These are phyloP conservation scores for Galbula dea DNA, from an alignment of 2,113 vertebrate genomes.

Conservation along the genomic window DNA sequence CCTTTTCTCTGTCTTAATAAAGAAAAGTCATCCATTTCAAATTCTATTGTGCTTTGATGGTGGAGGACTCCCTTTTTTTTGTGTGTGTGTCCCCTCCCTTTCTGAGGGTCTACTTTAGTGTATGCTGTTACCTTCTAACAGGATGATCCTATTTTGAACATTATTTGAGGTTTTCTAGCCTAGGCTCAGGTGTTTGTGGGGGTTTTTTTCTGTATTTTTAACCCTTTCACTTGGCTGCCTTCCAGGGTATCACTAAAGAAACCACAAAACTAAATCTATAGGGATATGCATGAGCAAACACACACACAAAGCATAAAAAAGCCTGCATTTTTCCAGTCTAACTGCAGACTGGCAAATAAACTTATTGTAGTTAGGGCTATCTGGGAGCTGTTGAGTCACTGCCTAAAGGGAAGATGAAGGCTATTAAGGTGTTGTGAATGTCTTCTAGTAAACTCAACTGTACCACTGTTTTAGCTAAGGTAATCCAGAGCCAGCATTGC, in stretches of 20 bases:
- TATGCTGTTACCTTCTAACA: neutral
- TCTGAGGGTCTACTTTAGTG: neutral
- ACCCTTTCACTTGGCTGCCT: constrained; percentile 6
- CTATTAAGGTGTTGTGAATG: neutral
- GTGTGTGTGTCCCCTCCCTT: neutral
- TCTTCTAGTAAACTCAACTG: neutral
- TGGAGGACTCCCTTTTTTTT: neutral
- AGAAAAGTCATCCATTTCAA: neutral
- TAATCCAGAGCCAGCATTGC: neutral
- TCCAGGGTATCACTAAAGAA: constrained; percentile 1
- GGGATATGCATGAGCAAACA: accelerated
- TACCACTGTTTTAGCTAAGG: neutral
- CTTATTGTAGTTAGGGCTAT: neutral
- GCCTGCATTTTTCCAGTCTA: neutral
- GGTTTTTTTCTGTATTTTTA: neutral
- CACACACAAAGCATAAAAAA: neutral
- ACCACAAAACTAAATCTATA: neutral
- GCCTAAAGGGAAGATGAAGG: neutral
- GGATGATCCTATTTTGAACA: neutral
- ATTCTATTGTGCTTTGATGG: neutral
- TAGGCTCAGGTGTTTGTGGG: neutral
- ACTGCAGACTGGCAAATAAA: neutral
- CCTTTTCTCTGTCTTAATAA: neutral
- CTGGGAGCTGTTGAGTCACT: neutral
- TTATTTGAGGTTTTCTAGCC: neutral